Conservation (phyloP, 2,797 vertebrate species). For the Sebastiscus albofasciatus region DNA sequence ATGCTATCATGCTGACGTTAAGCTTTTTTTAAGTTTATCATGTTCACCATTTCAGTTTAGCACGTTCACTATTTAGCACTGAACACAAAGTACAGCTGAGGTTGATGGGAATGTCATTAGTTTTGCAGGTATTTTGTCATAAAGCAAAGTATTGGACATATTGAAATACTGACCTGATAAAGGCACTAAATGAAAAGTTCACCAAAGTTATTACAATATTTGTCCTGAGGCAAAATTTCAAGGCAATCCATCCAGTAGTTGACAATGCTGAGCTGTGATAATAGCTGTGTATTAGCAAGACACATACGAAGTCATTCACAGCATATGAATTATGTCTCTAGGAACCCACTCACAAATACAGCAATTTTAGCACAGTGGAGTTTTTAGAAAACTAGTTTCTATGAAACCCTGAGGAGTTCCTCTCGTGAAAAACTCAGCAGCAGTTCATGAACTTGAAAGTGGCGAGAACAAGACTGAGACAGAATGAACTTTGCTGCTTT, state of each 20-base stretch:
- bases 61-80: too few relatives aligned
- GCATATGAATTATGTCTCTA: neutral
- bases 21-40: too few relatives aligned
- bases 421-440: neutral
- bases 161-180: neutral
- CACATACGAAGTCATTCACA: neutral
- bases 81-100: neutral
- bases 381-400: neutral
- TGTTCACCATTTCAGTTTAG: too few relatives aligned
- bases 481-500: neutral
- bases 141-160: neutral
- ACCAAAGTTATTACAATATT: neutral
- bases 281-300: too few relatives aligned
- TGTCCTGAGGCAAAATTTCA: neutral
- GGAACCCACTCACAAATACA: neutral
- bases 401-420: neutral
- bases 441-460: conserved; percentile 2
- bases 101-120: neutral
- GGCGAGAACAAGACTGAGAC: neutral
- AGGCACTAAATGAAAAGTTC: neutral
- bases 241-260: neutral
- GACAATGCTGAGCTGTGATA: neutral
- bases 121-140: neutral
- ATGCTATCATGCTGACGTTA: too few relatives aligned
- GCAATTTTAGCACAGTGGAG: too few relatives aligned